phyloP scores from a whole-genome alignment of 1,140 invertebrate genomes.

The Drosophila paulistorum region DNA sequence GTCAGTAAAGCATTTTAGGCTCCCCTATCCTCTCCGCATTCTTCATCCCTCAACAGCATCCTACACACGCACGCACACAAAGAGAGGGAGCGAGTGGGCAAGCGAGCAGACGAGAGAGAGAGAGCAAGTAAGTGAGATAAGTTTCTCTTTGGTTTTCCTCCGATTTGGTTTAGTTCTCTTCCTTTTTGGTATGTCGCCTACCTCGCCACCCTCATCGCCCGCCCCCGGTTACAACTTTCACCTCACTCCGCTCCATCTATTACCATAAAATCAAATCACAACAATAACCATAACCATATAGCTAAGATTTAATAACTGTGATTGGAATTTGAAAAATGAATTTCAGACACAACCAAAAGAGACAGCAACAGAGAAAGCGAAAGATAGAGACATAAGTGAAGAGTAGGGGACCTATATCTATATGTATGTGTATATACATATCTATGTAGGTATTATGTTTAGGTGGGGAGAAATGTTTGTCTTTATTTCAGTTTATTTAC shows the following conservation, averaged over 20 bases:
- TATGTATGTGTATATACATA: conserved; percentile 38
- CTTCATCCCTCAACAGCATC: not conserved
- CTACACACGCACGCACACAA: conserved; percentile 51
- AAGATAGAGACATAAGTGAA: not conserved
- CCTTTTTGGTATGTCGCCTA: conserved; percentile 14
- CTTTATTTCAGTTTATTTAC: conserved; percentile 59
- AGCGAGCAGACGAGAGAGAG: not conserved
- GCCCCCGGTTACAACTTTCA: not conserved
- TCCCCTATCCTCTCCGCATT: conserved; percentile 28
- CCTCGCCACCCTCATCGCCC: not conserved
- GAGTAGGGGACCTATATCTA: not conserved
- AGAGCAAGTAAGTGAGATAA: not conserved
- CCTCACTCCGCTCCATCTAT: conserved; percentile 54
- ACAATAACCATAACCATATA: conserved; percentile 81
- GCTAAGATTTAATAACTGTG: conserved; percentile 81
- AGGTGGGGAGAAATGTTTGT: conserved; percentile 26
- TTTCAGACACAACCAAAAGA: conserved; percentile 41
- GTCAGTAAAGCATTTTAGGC: conserved; percentile 79
- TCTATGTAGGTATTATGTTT: conserved; percentile 48
- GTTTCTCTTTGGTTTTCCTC: conserved; percentile 29
- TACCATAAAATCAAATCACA: conserved; percentile 81
- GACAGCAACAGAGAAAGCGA: not conserved
- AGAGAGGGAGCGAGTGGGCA: not conserved
- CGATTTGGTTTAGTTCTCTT: conserved; percentile 19
- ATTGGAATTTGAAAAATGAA: conserved; percentile 81